Base-by-base conservation (phyloP, 2,113 vertebrate species). In the Corydoras maculifer region DNA sequence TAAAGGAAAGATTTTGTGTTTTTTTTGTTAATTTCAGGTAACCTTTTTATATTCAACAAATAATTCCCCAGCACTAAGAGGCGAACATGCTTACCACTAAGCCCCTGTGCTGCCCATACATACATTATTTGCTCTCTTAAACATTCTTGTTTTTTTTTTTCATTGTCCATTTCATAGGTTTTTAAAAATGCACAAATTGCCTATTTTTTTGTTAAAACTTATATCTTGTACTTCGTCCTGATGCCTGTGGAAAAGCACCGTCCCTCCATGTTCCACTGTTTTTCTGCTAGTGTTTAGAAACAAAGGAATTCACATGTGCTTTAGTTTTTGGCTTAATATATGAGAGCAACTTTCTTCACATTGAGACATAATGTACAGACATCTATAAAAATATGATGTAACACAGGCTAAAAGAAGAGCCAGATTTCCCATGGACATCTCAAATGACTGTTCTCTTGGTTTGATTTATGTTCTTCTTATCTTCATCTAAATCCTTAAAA, bases 211-310 rank as follows among this genome's bases (percentile, higher is more conserved):
- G 35, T 43, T 43, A 2, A 43, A 43, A 43, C 35, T 4, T 43
- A 43, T 43, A 43, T 43, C 4, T 43, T 4, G 35, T 9, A 9
- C n/a, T 49, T 8, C 48, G 48, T 65, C 25, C 15, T 48, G 8
- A 29, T 25, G 14, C 10, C 12, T 54, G 25, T 14, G 64, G 64
- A 66, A 14, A 31, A 10, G 49, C 62, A 5, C 62, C 4, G 18
- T 25, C 43, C 30, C 64, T 13, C 3, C 7, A 9, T 66, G 48
- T 50, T 54, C 29, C 35, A 43, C 1, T 5, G 18, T 51, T 66
- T 66, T 30, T 30, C 53, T 53, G 15, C 50, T 31, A n/a, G 51
- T 66, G 50, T 66, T 66, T 25, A n/a, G 25, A 54, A 54, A 65
- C 64, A 53, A 31, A 66, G 25, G 64, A 65, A 9, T 30, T 3